Evolutionary conservation across 2,797 vertebrate species (phyloP), one percentile per base, ranked within the genome.

Genomic region (Bucorvus abyssinicus): DNA sequence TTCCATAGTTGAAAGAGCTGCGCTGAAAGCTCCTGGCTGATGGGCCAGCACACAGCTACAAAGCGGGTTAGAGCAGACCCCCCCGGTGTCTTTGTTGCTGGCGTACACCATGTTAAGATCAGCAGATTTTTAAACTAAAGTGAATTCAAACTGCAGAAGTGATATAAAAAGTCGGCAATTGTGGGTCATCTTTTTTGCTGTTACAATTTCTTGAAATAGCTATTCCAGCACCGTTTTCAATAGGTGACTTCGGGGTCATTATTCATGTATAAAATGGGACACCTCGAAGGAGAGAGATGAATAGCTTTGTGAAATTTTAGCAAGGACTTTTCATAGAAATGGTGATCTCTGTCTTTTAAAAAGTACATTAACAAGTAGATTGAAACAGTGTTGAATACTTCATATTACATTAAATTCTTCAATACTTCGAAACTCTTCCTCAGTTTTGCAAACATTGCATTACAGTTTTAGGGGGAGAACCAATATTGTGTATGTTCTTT

Each of bases 261-360:
- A 74, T 61, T 94, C 56, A 60, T 84, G 70, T 93, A 56, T 80
- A 77, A 95, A 94, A 68, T 87, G 84, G 93, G 90, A 47, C 88
- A 71, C 70, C 78, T 80, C 64, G 47, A 21, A 87, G 85, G 56
- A 79, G 65, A 36, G 53, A 87, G 61, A 89, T 85, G 84, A 90
- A 87, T 90, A 67, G 75, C 57, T 64, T 60, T 36, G 44, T 87
- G 91, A 74, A 85, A 69, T 61, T 87, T 80, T 59, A 85, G 55
- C n/a, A 15, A 78, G 71, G 56, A 27, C 90, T 90, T 91, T 55
- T 42, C 77, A 55, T 36, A 63, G 80, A 91, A 93, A 55, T 2
- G 0, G 34, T 60, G 49, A 67, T 70, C 57, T 80, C 70, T 57
- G 9, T 53, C 82, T 87, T 88, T 47, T 69, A 4, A 49, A 80